A percentile compares a stretch with the other conserved stretches of the same genome.
These are phyloP conservation scores for Macaria liturata DNA, from an alignment of 2,888 invertebrate species.

Conservation along the genomic window DNA sequence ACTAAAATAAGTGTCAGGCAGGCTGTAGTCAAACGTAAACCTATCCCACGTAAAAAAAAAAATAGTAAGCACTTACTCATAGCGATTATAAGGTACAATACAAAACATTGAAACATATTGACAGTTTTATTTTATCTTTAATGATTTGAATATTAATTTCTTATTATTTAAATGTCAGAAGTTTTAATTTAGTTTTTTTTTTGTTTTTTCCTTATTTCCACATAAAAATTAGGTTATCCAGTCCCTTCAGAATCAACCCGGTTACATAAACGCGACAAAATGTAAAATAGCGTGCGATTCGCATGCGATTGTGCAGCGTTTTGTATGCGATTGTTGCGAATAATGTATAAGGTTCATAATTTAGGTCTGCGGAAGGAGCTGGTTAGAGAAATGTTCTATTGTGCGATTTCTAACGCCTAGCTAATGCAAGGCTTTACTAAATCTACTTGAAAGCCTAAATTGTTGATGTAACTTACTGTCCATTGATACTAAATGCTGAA, in stretches of 20 bases:
- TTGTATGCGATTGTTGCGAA: constrained; percentile 40
- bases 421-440: neutral
- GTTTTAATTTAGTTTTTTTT: neutral
- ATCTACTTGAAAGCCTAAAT: neutral
- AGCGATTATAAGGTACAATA: too few relatives aligned
- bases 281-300: constrained; percentile 19
- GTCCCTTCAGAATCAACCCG: constrained; percentile 6
- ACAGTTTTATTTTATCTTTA: too few relatives aligned
- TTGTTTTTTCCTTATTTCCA: too few relatives aligned
- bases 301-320: constrained; percentile 42
- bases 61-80: too few relatives aligned
- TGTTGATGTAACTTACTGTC: neutral
- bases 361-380: constrained; percentile 48
- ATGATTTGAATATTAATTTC: too few relatives aligned
- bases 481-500: neutral
- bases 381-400: constrained; percentile 39
- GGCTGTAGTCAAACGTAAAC: too few relatives aligned
- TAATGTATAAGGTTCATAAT: constrained; percentile 61
- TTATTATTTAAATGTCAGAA: too few relatives aligned
- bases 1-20: too few relatives aligned
- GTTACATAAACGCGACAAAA: constrained; percentile 19
- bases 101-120: too few relatives aligned
- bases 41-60: too few relatives aligned
- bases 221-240: neutral
- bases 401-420: constrained; percentile 16